Percentiles rank a stretch among this genome's conserved stretches.
Evolutionary conservation across 2,113 vertebrate species (phyloP).

Genomic region (Xenopus borealis): DNA sequence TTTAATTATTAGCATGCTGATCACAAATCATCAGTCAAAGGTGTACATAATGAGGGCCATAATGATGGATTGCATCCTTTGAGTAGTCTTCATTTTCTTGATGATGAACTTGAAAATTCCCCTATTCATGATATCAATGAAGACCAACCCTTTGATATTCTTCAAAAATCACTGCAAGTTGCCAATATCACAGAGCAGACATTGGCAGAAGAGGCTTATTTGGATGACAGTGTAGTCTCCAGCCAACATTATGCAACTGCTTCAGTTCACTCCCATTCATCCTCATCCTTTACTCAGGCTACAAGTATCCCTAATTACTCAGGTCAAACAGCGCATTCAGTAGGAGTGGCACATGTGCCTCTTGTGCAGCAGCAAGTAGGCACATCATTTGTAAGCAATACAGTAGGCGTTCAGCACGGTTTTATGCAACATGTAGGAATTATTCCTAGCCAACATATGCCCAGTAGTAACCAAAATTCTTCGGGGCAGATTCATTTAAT

Average conservation of each 20-base stretch:
- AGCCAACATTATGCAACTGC: constrained; percentile 76
- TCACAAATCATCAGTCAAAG: constrained; percentile 80
- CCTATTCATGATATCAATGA: constrained; percentile 85
- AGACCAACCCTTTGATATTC: constrained; percentile 97
- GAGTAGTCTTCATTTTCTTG: constrained; percentile 92
- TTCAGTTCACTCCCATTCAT: constrained; percentile 75
- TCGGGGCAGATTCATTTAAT: constrained; percentile 92
- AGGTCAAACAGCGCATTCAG: constrained; percentile 76
- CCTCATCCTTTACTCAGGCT: constrained; percentile 80
- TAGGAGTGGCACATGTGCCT: constrained; percentile 74
- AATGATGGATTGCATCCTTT: constrained; percentile 86
- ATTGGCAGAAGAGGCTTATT: constrained; percentile 91
- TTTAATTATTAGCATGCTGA: constrained; percentile 66
- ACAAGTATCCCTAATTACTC: constrained; percentile 78
- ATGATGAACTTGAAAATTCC: constrained; percentile 89
- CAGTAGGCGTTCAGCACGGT: constrained; percentile 81
- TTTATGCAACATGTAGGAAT: constrained; percentile 87
- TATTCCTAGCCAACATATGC: constrained; percentile 78
- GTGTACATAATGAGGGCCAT: constrained; percentile 76
- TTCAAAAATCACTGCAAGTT: constrained; percentile 96
- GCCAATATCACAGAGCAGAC: constrained; percentile 98
- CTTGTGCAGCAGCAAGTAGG: constrained; percentile 70
- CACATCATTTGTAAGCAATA: constrained; percentile 78
- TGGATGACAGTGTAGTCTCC: constrained; percentile 84
- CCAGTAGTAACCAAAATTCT: constrained; percentile 79